Evolutionary conservation across 2,113 vertebrate genomes (phyloP), one percentile per base, ranked within the genome.

Genomic region (Scatophagus argus): DNA sequence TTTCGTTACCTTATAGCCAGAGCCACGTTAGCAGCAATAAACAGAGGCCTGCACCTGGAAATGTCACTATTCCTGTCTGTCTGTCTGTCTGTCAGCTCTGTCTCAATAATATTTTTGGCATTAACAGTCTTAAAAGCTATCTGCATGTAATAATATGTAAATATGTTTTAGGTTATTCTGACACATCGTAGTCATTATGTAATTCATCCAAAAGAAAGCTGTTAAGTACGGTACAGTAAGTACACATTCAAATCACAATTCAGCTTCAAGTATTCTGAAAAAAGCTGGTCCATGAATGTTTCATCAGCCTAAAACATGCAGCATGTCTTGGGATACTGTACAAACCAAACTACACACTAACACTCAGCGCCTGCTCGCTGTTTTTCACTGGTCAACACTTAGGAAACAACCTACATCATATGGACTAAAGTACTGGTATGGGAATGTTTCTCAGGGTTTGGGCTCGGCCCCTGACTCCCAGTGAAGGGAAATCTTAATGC

Each of bases 341-440:
- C 8, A 8, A 51, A 21, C 19, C 10, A 5, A 64, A 56, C 25
- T 6, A 21, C 29, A 44, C 27, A 21, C 29, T 23, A 34, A 29
- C 36, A 32, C 36, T 34, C 0, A 5, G 5, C 8, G 8, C 8
- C 38, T 29, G 29, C 56, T 46, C 23, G 17, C 16, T 47, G 41
- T 3, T 5, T 43, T 34, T 27, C 6, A 38, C 5, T 23, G n/a
- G 11, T 38, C 17, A 36, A 39, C 31, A n/a, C 46, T 11, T 17
- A 47, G 38, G 49, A 47, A 58, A 62, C 4, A 11, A 61, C 55
- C 54, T 47, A n/a, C n/a, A n/a, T n/a, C n/a, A n/a, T n/a, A n/a
- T n/a, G n/a, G n/a, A n/a, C n/a, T n/a, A n/a, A n/a, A n/a, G n/a
- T n/a, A n/a, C n/a, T n/a, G n/a, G n/a, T n/a, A n/a, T n/a, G n/a